Evolutionary conservation across 2,888 invertebrate species (phyloP).

Genomic region (Atherix ibis): DNA sequence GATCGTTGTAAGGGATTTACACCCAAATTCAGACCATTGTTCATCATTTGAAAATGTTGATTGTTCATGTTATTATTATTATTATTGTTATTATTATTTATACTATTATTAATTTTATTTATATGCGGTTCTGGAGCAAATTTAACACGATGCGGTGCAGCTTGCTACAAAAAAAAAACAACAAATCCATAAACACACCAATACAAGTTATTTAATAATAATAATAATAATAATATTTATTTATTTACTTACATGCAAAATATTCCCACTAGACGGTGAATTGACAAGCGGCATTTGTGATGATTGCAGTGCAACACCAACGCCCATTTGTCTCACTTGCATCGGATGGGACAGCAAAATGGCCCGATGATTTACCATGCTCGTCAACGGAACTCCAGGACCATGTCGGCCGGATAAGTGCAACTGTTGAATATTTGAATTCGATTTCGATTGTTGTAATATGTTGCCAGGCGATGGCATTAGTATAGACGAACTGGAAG

Average conservation of each 20-base stretch:
- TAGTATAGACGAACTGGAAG: conserved; percentile 32
- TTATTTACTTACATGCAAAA: conserved; percentile 39
- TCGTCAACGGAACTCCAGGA: conserved; percentile 8
- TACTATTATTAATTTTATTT: conserved; percentile 19
- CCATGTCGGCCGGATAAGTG: conserved; percentile 23
- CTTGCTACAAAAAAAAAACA: conserved; percentile 9
- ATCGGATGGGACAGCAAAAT: conserved; percentile 30
- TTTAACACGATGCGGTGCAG: conserved; percentile 27
- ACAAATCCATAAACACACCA: conserved; percentile 1
- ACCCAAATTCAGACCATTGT: conserved; percentile 14
- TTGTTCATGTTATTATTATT: conserved; percentile 9
- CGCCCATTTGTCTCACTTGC: conserved; percentile 20
- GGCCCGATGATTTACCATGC: conserved; percentile 22
- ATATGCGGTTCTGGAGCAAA: conserved; percentile 28
- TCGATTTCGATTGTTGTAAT: conserved; percentile 35
- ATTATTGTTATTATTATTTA: conserved; percentile 7
- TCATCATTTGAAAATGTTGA: conserved; percentile 9
- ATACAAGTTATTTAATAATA: too few relatives aligned
- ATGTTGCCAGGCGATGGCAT: conserved; percentile 20
- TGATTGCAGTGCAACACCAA: conserved; percentile 19
- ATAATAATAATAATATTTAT: neutral
- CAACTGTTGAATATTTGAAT: conserved; percentile 39
- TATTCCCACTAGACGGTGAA: conserved; percentile 56
- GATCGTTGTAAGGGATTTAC: conserved; percentile 48
- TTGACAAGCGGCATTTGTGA: conserved; percentile 30